Percentiles rank a stretch among this genome's conserved stretches.
Evolutionary conservation across 2,113 vertebrate genomes (phyloP).

Genomic region (Engystomops pustulosus): DNA sequence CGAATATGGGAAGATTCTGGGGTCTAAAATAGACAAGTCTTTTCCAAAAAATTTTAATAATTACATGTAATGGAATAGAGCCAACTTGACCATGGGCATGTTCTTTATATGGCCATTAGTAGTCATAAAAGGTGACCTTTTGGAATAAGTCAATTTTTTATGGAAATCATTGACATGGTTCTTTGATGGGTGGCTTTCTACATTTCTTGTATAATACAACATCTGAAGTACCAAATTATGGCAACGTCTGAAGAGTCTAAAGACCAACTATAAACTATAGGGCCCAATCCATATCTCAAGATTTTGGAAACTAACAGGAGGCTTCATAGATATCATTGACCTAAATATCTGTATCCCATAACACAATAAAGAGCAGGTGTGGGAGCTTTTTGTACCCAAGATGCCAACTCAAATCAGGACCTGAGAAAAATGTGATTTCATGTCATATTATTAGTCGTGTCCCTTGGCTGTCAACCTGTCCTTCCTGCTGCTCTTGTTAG

Average conservation of each 20-base stretch:
- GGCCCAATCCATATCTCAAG: background rate
- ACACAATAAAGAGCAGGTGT: background rate
- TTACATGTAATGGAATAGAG: no score
- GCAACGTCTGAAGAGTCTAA: no score
- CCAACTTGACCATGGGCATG: no score
- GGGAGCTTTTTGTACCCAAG: background rate
- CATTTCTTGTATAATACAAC: no score
- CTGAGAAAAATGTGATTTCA: background rate
- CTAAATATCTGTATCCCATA: background rate
- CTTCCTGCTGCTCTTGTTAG: background rate
- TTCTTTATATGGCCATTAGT: no score
- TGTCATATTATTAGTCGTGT: background rate
- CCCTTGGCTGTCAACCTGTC: background rate
- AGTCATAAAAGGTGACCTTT: background rate
- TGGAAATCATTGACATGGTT: no score
- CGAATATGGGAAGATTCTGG: no score
- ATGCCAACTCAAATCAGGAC: background rate
- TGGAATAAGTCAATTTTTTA: background rate
- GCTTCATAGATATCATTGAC: background rate
- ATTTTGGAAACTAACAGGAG: background rate
- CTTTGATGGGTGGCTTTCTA: no score
- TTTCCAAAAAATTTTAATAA: no score
- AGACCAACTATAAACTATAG: no score
- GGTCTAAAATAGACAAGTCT: no score
- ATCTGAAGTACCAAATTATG: no score